Evolutionary conservation across 2,797 vertebrate species (phyloP).

Genomic region (Karalla daura): DNA sequence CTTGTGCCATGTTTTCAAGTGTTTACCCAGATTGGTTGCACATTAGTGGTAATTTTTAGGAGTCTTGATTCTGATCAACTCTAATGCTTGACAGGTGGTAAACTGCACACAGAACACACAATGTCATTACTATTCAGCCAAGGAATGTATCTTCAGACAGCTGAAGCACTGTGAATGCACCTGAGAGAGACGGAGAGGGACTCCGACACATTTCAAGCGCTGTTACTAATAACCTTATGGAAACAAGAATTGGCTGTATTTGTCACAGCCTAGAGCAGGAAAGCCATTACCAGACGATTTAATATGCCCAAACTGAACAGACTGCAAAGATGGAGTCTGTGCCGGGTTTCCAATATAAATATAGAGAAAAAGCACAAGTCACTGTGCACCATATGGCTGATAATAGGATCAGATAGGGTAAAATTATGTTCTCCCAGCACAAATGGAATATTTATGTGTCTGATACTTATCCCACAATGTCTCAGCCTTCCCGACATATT

Average conservation of each 20-base stretch:
- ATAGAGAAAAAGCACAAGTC: neutral
- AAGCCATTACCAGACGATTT: slow-evolving; percentile 30
- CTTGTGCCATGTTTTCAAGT: neutral
- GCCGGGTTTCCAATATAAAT: slow-evolving; percentile 18
- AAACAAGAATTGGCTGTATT: slow-evolving; percentile 19
- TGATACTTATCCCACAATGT: neutral
- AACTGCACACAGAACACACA: neutral
- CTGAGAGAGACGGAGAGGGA: neutral
- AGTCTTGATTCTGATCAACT: neutral
- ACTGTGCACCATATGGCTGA: slow-evolving; percentile 3
- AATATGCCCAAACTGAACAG: slow-evolving; percentile 33
- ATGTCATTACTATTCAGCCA: neutral
- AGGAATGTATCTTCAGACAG: neutral
- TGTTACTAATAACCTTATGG: slow-evolving; percentile 42
- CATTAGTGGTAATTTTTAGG: neutral
- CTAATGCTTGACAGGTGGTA: neutral
- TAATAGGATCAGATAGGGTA: neutral
- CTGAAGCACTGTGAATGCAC: slow-evolving; percentile 3
- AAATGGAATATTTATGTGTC: slow-evolving; percentile 3
- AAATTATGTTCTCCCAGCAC: neutral
- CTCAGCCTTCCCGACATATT: neutral
- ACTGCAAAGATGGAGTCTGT: slow-evolving; percentile 23
- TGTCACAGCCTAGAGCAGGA: slow-evolving; percentile 25
- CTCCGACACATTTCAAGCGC: neutral
- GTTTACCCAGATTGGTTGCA: too few relatives aligned